Evolutionary conservation across 1,140 invertebrate genomes (phyloP).

Genomic region (Macrocentrus cingulum): DNA sequence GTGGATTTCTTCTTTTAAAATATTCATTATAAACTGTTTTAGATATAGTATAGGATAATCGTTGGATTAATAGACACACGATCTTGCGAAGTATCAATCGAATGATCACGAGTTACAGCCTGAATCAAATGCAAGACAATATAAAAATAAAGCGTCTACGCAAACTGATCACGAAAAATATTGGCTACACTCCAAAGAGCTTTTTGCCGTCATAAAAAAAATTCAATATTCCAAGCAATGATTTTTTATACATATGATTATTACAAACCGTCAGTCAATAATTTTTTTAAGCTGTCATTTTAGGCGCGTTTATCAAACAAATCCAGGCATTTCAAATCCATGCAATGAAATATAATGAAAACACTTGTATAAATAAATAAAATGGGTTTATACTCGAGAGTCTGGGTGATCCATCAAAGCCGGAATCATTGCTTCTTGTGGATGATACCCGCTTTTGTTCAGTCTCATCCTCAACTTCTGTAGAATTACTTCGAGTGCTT

Average conservation of each 20-base stretch:
- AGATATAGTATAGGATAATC: background rate
- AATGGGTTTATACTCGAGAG: slow-evolving; percentile 46
- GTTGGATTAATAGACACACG: no score
- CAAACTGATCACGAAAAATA: background rate
- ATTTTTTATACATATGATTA: no score
- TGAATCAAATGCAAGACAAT: background rate
- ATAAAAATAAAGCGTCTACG: slow-evolving; percentile 1
- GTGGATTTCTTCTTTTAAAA: background rate
- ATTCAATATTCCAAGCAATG: background rate
- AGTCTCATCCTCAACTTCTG: slow-evolving; percentile 44
- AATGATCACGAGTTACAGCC: no score
- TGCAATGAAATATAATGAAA: background rate
- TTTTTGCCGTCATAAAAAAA: background rate
- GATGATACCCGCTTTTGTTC: slow-evolving; percentile 52
- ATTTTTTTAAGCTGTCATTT: background rate
- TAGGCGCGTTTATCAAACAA: no score
- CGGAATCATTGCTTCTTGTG: slow-evolving; percentile 56
- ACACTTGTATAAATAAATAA: slow-evolving; percentile 9
- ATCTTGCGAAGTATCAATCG: no score
- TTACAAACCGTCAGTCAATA: no score
- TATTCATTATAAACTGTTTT: background rate
- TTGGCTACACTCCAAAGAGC: background rate
- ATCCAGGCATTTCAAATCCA: no score
- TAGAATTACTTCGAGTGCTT: slow-evolving; percentile 41
- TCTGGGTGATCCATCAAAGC: slow-evolving; percentile 57